phyloP scores from a whole-genome alignment of 2,797 vertebrate species.

The Anniella stebbinsi region DNA sequence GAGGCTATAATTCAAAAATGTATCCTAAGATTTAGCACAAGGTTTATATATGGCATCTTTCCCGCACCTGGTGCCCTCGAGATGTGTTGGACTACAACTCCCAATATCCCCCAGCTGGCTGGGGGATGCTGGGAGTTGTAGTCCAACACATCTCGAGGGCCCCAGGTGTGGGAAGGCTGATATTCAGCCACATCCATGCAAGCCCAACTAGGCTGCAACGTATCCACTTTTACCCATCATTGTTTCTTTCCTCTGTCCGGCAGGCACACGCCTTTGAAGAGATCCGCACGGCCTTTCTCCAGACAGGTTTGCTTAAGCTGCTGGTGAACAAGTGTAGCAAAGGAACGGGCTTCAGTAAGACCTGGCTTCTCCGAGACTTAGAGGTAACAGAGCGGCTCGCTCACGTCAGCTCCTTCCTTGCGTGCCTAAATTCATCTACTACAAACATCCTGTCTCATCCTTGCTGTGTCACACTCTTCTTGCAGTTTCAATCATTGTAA shows the following conservation, averaged over 20 bases:
- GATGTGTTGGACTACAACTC: too few relatives aligned
- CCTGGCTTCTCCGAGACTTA: conserved; percentile 95
- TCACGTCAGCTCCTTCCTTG: not conserved
- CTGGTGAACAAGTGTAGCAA: conserved; percentile 97
- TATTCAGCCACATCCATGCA: too few relatives aligned
- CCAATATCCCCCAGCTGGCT: too few relatives aligned
- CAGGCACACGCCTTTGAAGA: conserved; percentile 91
- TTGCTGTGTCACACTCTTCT: not conserved
- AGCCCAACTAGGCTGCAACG: too few relatives aligned
- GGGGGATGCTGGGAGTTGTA: too few relatives aligned
- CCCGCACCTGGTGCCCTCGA: too few relatives aligned
- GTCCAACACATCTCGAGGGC: not conserved
- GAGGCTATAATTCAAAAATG: too few relatives aligned
- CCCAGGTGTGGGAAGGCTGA: not conserved
- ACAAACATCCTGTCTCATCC: not conserved
- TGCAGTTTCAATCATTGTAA: not conserved
- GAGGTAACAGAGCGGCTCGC: conserved; percentile 77
- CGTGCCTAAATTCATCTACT: not conserved
- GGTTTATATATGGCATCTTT: too few relatives aligned
- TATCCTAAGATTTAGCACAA: too few relatives aligned
- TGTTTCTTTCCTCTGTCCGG: not conserved
- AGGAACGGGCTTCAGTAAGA: conserved; percentile 97
- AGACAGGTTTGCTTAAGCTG: conserved; percentile 91
- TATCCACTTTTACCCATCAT: not conserved
- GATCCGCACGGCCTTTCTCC: conserved; percentile 88